Percentiles rank a stretch among this genome's conserved stretches.
Conservation (phyloP, 2,888 invertebrate genomes). For the Sceliomorpha sp. region DNA sequence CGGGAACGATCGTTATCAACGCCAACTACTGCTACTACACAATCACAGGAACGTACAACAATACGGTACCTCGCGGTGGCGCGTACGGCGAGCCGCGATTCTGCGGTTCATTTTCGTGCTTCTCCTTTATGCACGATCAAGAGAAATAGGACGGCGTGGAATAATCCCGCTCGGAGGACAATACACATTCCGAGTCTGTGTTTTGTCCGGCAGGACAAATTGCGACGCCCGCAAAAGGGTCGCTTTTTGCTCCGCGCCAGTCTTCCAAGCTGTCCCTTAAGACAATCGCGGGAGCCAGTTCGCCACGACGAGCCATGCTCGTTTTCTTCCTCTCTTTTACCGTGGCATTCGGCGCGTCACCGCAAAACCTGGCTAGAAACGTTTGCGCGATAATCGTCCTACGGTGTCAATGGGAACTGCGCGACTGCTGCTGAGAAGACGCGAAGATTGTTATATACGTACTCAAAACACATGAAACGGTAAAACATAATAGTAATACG, state of each 20-base stretch:
- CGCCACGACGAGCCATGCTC: too few relatives aligned
- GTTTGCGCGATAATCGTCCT: constrained; percentile 21
- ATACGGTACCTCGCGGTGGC: too few relatives aligned
- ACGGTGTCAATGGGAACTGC: constrained; percentile 37
- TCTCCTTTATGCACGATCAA: constrained; percentile 37
- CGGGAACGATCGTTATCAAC: too few relatives aligned
- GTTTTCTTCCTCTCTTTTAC: too few relatives aligned
- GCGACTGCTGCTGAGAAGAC: constrained; percentile 10
- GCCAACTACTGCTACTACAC: too few relatives aligned
- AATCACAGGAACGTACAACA: too few relatives aligned
- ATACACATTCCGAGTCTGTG: constrained; percentile 74
- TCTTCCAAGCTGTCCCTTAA: constrained; percentile 61
- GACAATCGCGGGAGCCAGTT: constrained; percentile 47
- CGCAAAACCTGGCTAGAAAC: constrained; percentile 51
- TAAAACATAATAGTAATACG: too few relatives aligned
- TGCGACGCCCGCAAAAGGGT: constrained; percentile 77
- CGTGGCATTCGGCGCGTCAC: constrained; percentile 44
- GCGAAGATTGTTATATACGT: too few relatives aligned
- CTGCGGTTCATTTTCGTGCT: constrained; percentile 40
- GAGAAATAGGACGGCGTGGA: constrained; percentile 33
- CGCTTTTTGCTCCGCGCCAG: constrained; percentile 67
- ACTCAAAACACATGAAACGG: too few relatives aligned
- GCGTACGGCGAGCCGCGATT: too few relatives aligned
- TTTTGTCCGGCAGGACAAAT: constrained; percentile 77
- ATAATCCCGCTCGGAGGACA: constrained; percentile 68